Evolutionary conservation across 1,140 invertebrate species (phyloP).

Genomic region (Aricia agestis): DNA sequence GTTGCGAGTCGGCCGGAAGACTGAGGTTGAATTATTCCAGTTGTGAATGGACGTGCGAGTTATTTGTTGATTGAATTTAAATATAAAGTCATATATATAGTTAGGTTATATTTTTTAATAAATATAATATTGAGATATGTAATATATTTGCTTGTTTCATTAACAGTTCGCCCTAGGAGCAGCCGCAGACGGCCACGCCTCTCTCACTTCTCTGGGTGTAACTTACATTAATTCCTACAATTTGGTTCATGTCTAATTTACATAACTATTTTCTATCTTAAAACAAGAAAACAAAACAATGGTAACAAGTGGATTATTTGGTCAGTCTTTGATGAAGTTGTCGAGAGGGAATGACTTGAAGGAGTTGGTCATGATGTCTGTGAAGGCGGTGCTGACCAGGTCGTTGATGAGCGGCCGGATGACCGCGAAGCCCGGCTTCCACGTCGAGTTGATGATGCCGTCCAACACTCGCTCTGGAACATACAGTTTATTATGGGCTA

Average conservation of each 20-base stretch:
- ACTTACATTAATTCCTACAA: too few species aligned
- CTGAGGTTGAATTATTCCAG: slow-evolving; percentile 74
- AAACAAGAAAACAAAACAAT: too few species aligned
- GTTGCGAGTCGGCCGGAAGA: slow-evolving; percentile 52
- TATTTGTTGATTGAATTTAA: slow-evolving; percentile 76
- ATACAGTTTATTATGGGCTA: background rate
- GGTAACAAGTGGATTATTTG: background rate
- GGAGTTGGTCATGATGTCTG: slow-evolving; percentile 85
- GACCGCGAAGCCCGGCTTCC: slow-evolving; percentile 85
- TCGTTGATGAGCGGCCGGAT: slow-evolving; percentile 86
- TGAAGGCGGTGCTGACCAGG: slow-evolving; percentile 86
- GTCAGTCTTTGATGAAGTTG: slow-evolving; percentile 75
- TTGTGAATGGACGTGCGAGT: slow-evolving; percentile 69
- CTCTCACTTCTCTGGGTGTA: too few species aligned
- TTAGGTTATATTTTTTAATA: slow-evolving; percentile 77
- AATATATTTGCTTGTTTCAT: slow-evolving; percentile 59
- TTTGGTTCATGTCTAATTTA: too few species aligned
- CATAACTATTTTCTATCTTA: too few species aligned
- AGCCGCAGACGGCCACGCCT: too few species aligned
- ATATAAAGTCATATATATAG: slow-evolving; percentile 75
- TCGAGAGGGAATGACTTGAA: slow-evolving; percentile 83
- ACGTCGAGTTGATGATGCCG: slow-evolving; percentile 81
- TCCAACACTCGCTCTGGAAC: slow-evolving; percentile 81
- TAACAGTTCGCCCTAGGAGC: background rate
- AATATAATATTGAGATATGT: slow-evolving; percentile 76